Percentiles rank a stretch among this genome's conserved stretches.
These are phyloP conservation scores for Sturmia bella DNA, from an alignment of 2,888 invertebrate genomes.

Conservation along the genomic window DNA sequence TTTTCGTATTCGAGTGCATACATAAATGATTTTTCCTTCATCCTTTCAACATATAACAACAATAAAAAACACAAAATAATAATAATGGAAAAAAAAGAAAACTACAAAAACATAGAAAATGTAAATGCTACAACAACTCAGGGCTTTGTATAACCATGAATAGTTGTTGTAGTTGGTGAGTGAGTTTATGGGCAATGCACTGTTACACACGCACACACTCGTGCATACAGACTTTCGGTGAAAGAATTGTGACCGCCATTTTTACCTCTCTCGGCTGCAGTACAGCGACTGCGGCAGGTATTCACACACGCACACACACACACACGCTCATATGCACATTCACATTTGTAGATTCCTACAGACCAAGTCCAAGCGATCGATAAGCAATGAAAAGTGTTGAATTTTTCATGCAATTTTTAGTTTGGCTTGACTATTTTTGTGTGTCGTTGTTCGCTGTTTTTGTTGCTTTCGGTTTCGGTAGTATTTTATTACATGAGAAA, in stretches of 20 bases:
- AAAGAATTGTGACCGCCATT: slow-evolving; percentile 27
- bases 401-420: slow-evolving; percentile 69
- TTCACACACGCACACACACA: not conserved
- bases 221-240: not conserved
- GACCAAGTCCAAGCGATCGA: slow-evolving; percentile 68
- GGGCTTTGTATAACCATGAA: slow-evolving; percentile 40
- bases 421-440: slow-evolving; percentile 55
- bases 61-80: slow-evolving; percentile 22
- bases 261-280: slow-evolving; percentile 8
- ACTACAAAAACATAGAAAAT: slow-evolving; percentile 33
- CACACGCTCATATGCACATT: not conserved
- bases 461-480: slow-evolving; percentile 32
- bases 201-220: not conserved
- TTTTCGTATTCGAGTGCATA: slow-evolving; percentile 34
- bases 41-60: slow-evolving; percentile 60
- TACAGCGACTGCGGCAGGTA: not conserved
- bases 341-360: slow-evolving; percentile 13
- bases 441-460: slow-evolving; percentile 12
- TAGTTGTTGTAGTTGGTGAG: not conserved
- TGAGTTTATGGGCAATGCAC: slow-evolving; percentile 11
- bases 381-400: slow-evolving; percentile 72
- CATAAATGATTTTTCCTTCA: slow-evolving; percentile 62
- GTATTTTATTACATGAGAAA: slow-evolving; percentile 23
- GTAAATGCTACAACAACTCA: slow-evolving; percentile 27
- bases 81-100: slow-evolving; percentile 5